These are phyloP conservation scores for Phoxinus phoxinus DNA, from an alignment of 2,113 vertebrate species.

Conservation along the genomic window DNA sequence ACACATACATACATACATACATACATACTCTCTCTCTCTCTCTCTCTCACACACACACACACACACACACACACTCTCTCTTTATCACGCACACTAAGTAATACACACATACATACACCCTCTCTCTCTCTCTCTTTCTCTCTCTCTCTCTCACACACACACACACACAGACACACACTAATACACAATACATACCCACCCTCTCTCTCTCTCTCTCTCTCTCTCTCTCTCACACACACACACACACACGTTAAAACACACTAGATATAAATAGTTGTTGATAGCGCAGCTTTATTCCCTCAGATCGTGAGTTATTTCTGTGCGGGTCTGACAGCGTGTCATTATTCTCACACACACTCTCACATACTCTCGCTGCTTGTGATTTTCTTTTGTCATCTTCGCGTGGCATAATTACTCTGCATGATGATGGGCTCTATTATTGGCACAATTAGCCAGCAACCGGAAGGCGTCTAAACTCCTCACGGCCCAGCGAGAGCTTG, in stretches of 20 bases:
- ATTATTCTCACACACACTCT: constrained; percentile 41
- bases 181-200: too few species aligned
- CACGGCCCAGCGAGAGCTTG: background rate
- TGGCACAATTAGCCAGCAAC: background rate
- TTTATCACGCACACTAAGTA: too few species aligned
- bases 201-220: too few species aligned
- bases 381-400: constrained; percentile 12
- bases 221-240: background rate
- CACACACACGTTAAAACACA: background rate
- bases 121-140: too few species aligned
- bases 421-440: constrained; percentile 2
- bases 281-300: background rate
- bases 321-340: constrained; percentile 19
- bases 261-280: background rate
- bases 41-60: background rate
- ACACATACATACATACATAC: too few species aligned
- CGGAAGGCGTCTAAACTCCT: background rate
- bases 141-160: background rate
- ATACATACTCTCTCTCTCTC: too few species aligned
- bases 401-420: background rate
- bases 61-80: background rate
- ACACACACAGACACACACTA: background rate
- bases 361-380: background rate
- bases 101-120: too few species aligned
- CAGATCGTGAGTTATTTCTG: constrained; percentile 30